Evolutionary conservation across 1,140 invertebrate species (phyloP), one percentile per base, ranked within the genome.

Genomic region (Dendrolimus punctatus): DNA sequence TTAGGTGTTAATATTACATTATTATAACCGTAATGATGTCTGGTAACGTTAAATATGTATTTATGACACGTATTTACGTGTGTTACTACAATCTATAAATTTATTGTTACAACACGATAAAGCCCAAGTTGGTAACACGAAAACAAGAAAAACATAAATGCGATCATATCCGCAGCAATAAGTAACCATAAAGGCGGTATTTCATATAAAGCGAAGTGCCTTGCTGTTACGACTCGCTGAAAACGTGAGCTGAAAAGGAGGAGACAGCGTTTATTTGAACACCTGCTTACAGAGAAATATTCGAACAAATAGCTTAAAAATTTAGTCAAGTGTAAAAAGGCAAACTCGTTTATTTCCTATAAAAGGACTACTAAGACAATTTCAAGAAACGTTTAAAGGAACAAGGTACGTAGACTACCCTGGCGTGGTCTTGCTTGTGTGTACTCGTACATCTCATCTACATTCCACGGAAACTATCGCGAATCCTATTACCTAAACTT

Each of bases 151-250:
- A 53, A 62, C 62, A 63, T 63, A 73, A 71, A 71, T 64, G 59
- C 58, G 62, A 63, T 57, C 60, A 66, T 71, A 75, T 71, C 69
- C 62, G 54, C 57, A 57, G 60, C 71, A 76, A 74, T 77, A 77
- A 76, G 73, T 76, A 72, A 73, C 71, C 67, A 73, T 71, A 76
- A 72, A 78, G 61, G 59, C 61, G 64, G 65, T 75, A 75, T 79
- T 76, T 79, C 73, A 73, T 69, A 79, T 76, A 73, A 23, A 67
- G 68, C 58, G 59, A 71, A 73, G 67, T 73, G 65, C 66, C 66
- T 69, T 57, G 68, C 57, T 66, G 68, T 77, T 76, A 76, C 70
- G 68, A 77, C 64, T 67, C 56, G 57, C 53, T 58, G 57, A 58
- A 55, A 54, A 79, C 73, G 76, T 81, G 76, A 77, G 70, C 58